A percentile compares a stretch with the other conserved stretches of the same genome.
Conservation (phyloP, 2,797 vertebrate genomes). For the Ispidina picta region DNA sequence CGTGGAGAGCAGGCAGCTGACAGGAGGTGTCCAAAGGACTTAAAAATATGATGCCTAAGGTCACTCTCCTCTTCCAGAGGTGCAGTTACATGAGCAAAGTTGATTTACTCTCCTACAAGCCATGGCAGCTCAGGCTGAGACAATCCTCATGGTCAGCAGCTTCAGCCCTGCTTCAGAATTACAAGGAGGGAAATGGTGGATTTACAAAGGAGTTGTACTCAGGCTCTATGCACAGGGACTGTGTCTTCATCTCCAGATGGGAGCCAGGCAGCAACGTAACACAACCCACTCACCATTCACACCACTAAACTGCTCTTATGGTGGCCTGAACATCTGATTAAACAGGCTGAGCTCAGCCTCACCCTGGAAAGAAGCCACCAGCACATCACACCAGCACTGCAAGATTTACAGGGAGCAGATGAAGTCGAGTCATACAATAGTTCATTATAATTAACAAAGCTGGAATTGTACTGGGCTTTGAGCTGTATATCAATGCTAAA, state of each 20-base stretch:
- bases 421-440: conserved; percentile 44
- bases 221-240: background rate
- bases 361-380: conserved; percentile 44
- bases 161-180: background rate
- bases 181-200: background rate
- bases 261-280: background rate
- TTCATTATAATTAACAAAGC: conserved; percentile 70
- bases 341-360: conserved; percentile 34
- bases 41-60: background rate
- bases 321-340: background rate
- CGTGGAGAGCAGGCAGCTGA: background rate
- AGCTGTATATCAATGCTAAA: conserved; percentile 70
- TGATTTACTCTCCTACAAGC: background rate
- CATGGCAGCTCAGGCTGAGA: background rate
- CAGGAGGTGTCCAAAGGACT: background rate
- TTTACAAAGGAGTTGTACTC: background rate
- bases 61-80: background rate
- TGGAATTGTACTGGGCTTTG: conserved; percentile 53
- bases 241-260: background rate
- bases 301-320: background rate
- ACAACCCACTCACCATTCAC: background rate
- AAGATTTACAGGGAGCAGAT: conserved; percentile 59
- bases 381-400: background rate
- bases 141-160: background rate
- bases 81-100: background rate